These are phyloP conservation scores for Volucella bombylans DNA, from an alignment of 2,888 invertebrate species.

Conservation along the genomic window DNA sequence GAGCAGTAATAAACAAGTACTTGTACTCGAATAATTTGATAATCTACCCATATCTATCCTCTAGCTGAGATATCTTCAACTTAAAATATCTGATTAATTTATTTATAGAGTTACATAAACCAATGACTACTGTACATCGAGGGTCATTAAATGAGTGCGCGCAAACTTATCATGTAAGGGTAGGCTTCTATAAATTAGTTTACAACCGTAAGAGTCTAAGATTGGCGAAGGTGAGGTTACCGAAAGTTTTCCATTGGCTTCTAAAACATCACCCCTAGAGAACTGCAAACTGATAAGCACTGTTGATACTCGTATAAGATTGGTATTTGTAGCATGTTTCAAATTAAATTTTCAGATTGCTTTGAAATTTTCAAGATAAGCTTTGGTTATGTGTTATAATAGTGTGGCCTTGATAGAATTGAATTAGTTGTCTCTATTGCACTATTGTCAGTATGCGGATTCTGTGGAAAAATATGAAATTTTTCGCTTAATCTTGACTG, in stretches of 20 bases:
- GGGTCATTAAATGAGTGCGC: neutral
- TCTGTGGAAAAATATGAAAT: neutral
- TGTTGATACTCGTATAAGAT: no score
- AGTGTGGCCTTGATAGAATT: constrained; percentile 53
- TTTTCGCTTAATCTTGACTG: no score
- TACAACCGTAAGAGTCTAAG: no score
- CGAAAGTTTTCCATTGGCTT: no score
- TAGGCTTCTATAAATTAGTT: neutral
- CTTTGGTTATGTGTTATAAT: constrained; percentile 19
- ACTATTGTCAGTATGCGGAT: constrained; percentile 14
- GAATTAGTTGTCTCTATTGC: constrained; percentile 46
- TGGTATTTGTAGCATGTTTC: no score
- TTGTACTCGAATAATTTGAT: no score
- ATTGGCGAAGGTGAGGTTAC: no score
- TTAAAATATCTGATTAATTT: neutral
- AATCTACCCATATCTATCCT: neutral
- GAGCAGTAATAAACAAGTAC: neutral
- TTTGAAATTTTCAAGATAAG: neutral
- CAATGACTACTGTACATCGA: neutral
- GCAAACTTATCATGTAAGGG: neutral
- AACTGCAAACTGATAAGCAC: no score
- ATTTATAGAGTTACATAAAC: constrained; percentile 9
- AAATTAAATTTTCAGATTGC: neutral
- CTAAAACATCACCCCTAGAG: no score
- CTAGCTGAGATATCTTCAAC: neutral